Evolutionary conservation across 2,888 invertebrate species (phyloP).

Genomic region (Drosophila phalerata): DNA sequence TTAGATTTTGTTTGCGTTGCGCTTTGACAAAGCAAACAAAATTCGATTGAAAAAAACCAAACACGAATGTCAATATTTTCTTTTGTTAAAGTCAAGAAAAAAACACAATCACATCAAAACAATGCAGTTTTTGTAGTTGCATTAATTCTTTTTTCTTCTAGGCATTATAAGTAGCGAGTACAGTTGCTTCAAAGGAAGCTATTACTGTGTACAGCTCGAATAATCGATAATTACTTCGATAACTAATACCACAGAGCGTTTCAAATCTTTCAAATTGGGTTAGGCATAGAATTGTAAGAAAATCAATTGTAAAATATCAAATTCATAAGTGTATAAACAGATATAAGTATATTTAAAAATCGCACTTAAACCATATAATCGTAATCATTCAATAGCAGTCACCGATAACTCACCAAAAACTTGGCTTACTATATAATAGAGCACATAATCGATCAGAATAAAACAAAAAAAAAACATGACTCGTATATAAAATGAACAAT

Average conservation of each 20-base stretch:
- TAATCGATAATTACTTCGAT: conserved; percentile 47
- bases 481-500: conserved; percentile 16
- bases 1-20: conserved; percentile 25
- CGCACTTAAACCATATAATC: conserved; percentile 27
- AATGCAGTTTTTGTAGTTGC: conserved; percentile 52
- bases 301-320: conserved; percentile 47
- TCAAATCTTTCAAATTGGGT: conserved; percentile 11
- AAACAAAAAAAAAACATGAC: neutral
- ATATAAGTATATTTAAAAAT: conserved; percentile 27
- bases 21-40: conserved; percentile 30
- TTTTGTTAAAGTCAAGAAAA: conserved; percentile 31
- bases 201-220: conserved; percentile 9
- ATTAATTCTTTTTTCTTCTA: conserved; percentile 35
- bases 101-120: conserved; percentile 11
- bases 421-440: conserved; percentile 36
- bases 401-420: conserved; percentile 47
- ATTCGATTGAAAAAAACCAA: conserved; percentile 43
- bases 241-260: conserved; percentile 1
- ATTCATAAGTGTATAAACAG: conserved; percentile 38
- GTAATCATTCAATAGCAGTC: conserved; percentile 31
- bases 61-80: conserved; percentile 83
- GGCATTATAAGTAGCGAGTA: conserved; percentile 45
- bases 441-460: conserved; percentile 31
- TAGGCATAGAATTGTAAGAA: conserved; percentile 44
- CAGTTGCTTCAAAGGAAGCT: conserved; percentile 42